phyloP scores from a whole-genome alignment of 2,113 vertebrate species.

The Chaenocephalus aceratus region DNA sequence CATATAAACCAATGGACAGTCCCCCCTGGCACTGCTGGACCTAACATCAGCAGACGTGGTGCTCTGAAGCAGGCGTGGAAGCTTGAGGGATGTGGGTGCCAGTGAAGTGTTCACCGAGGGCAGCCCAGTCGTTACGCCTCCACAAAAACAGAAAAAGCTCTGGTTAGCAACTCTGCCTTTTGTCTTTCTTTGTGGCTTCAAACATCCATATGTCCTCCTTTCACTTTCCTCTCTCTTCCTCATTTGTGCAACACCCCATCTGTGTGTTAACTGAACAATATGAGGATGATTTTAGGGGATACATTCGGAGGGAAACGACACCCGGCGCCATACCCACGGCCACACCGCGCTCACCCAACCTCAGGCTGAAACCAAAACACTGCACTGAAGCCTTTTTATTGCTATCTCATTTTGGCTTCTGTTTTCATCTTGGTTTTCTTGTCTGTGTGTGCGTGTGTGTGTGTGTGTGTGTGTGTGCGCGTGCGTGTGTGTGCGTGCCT shows the following conservation, averaged over 20 bases:
- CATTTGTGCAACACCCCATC: conserved; percentile 5
- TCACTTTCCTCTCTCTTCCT: conserved; percentile 4
- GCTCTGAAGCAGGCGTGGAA: background rate
- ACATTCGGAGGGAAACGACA: conserved; percentile 26
- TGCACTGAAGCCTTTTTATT: conserved; percentile 36
- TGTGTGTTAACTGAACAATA: conserved; percentile 32
- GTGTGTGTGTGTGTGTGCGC: background rate
- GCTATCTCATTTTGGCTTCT: conserved; percentile 44
- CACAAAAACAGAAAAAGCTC: too few relatives aligned
- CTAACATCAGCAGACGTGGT: background rate
- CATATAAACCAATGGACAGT: too few relatives aligned
- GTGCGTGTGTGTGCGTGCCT: background rate
- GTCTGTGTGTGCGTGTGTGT: background rate
- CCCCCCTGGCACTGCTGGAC: background rate
- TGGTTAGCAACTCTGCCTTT: background rate
- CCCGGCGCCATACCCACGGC: conserved; percentile 58
- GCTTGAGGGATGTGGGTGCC: background rate
- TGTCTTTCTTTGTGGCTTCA: conserved; percentile 11
- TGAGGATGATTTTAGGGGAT: conserved; percentile 15
- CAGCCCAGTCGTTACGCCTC: conserved; percentile 17
- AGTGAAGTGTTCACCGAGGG: conserved; percentile 7
- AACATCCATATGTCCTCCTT: background rate
- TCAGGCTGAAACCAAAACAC: conserved; percentile 37
- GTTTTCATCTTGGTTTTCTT: background rate
- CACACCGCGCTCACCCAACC: conserved; percentile 22